Percentiles rank a stretch among this genome's conserved stretches.
Evolutionary conservation across 1,140 invertebrate genomes (phyloP).

Genomic region (Dinoponera quadriceps): DNA sequence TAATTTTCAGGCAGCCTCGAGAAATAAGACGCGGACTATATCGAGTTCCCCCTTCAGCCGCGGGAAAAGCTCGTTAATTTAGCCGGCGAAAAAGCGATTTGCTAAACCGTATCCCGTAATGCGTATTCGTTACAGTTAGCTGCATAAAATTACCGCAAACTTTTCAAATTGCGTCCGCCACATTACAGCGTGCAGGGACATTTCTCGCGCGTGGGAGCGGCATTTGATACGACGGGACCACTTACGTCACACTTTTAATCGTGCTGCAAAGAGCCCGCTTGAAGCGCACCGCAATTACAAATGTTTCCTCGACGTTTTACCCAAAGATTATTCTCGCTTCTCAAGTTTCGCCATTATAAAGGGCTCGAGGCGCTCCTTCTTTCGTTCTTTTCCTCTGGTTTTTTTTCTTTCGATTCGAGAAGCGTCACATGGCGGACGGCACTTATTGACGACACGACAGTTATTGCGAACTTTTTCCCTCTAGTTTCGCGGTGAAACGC

Average conservation of each 20-base stretch:
- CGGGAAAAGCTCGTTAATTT: background rate
- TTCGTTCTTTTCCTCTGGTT: too few species aligned
- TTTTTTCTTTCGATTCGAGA: conserved; percentile 1
- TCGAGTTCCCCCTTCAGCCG: background rate
- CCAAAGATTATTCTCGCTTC: background rate
- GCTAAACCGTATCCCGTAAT: background rate
- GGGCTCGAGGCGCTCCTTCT: background rate
- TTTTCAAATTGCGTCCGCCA: too few species aligned
- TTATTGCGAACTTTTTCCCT: conserved; percentile 44
- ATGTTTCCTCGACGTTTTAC: background rate
- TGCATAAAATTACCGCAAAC: background rate
- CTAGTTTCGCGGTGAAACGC: background rate
- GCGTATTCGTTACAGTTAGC: background rate
- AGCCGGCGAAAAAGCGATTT: background rate
- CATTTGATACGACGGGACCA: too few species aligned
- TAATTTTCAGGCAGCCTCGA: background rate
- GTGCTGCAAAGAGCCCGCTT: too few species aligned
- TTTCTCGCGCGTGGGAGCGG: too few species aligned
- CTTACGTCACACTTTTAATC: too few species aligned
- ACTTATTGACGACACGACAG: conserved; percentile 41
- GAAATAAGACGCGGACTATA: background rate
- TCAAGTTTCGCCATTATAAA: background rate
- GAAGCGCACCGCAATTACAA: background rate
- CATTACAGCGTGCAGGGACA: background rate
- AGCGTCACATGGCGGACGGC: background rate